These are phyloP conservation scores for Apus apus DNA, from an alignment of 2,113 vertebrate species.

Conservation along the genomic window DNA sequence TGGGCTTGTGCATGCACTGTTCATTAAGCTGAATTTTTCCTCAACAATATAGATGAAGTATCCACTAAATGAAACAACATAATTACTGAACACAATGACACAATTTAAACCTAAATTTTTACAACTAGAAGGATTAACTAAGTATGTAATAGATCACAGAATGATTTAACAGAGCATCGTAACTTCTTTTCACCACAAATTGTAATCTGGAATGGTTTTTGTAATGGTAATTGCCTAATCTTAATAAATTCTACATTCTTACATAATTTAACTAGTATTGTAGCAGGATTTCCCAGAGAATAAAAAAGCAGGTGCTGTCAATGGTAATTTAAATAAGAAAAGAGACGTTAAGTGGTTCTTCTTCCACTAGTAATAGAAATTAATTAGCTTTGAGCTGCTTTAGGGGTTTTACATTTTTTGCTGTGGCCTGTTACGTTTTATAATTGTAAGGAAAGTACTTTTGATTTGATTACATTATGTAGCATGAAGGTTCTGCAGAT, in stretches of 20 bases:
- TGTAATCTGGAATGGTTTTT: constrained; percentile 77
- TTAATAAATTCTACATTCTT: constrained; percentile 78
- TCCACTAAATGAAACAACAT: constrained; percentile 52
- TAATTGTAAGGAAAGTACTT: constrained; percentile 73
- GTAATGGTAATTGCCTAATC: constrained; percentile 80
- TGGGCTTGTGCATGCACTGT: not conserved
- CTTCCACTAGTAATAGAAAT: constrained; percentile 79
- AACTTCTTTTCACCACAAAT: constrained; percentile 73
- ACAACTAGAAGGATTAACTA: constrained; percentile 65
- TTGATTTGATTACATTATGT: constrained; percentile 69
- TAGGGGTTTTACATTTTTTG: constrained; percentile 66
- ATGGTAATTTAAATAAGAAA: constrained; percentile 83
- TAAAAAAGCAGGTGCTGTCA: constrained; percentile 77
- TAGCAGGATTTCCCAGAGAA: constrained; percentile 79
- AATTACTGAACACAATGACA: constrained; percentile 51
- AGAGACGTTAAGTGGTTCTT: constrained; percentile 78
- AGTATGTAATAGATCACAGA: constrained; percentile 61
- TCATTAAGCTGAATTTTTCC: not conserved
- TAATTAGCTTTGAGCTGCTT: constrained; percentile 79
- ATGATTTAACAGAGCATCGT: constrained; percentile 72
- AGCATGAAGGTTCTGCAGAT: constrained; percentile 63
- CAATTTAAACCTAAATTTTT: constrained; percentile 68
- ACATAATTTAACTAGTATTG: constrained; percentile 78
- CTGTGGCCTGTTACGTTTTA: constrained; percentile 70
- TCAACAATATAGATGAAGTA: not conserved